Percentiles rank a stretch among this genome's conserved stretches.
phyloP scores from a whole-genome alignment of 2,113 vertebrate species.

The Mormyrus lacerda region DNA sequence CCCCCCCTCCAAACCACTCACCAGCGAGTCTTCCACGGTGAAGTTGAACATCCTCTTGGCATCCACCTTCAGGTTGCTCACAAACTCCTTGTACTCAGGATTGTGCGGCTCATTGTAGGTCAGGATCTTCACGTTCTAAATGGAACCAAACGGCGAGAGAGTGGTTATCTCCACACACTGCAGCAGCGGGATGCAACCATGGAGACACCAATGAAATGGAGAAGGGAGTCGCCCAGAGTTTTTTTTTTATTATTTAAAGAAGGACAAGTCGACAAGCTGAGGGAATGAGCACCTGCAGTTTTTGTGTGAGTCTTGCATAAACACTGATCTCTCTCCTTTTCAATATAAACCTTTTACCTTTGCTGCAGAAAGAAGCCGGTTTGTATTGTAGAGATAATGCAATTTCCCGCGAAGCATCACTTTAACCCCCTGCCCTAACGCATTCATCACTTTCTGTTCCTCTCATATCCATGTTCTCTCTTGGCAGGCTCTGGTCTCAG shows the following conservation, averaged over 20 bases:
- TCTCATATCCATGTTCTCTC: background rate
- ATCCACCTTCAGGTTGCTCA: constrained; percentile 60
- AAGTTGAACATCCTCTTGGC: constrained; percentile 71
- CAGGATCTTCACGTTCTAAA: constrained; percentile 84
- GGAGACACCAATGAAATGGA: background rate
- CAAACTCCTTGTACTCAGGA: constrained; percentile 70
- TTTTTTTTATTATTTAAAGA: background rate
- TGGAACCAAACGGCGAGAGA: background rate
- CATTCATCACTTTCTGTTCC: background rate
- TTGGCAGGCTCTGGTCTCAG: background rate
- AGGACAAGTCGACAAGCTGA: background rate
- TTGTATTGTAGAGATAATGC: background rate
- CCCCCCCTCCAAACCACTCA: constrained; percentile 42
- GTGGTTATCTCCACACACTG: background rate
- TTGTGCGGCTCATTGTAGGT: constrained; percentile 82
- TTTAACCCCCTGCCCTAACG: background rate
- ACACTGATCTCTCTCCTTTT: constrained; percentile 1
- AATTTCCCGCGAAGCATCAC: background rate
- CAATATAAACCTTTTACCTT: background rate
- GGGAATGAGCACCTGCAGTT: background rate
- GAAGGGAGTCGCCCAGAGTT: background rate
- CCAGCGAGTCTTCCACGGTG: constrained; percentile 75
- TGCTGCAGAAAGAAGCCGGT: background rate
- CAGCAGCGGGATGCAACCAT: background rate
- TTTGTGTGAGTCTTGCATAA: background rate